Base-by-base conservation (phyloP, 2,888 invertebrate genomes). In the Alloplasta piceator region DNA sequence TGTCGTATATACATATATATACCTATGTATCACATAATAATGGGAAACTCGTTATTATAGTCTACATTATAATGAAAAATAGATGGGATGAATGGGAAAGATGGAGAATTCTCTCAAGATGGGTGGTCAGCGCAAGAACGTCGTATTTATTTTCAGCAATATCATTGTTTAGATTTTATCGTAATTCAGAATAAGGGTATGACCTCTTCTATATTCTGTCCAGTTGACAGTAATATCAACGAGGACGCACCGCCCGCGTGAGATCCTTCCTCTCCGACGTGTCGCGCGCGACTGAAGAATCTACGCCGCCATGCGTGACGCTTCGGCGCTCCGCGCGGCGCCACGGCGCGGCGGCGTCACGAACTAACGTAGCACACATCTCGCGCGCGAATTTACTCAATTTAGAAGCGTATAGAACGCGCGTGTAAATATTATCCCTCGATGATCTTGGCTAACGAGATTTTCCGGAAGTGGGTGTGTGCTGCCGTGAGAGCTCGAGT, bases 391-490 rank as follows among this genome's bases (percentile, higher is more conserved):
- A 70, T 74, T 64, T 56, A 60, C 78, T 78, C 73, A 73, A 74
- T 81, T 26, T 78, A 78, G 46, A 52, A 26, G 26, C 68, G 64
- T 26, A n/a, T n/a, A 56, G 60, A 70, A 41, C 78, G 52, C 70
- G 26, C 26, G 74, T 81, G 81, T 74, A 81, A 81, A 81, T 81
- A 81, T 81, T 81, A 77, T 73, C 77, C 64, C 72, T 70, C 80
- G 77, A 80, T 80, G 80, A 80, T 77, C 68, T 26, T 73, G 64
- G 16, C 80, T 80, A 80, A 80, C 77, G 80, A 80, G 77, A 63
- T 77, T 77, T 73, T 74, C 72, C 64, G 58, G 60, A 78, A 78
- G 81, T 74, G 64, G 39, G 14, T 72, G 26, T 26, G 26, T 26
- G 26, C 26, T 26, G 63, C 48, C 43, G 63, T 61, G 36, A 61